Conservation (phyloP, 1,140 invertebrate genomes). For the Luehdorfia chinensis region DNA sequence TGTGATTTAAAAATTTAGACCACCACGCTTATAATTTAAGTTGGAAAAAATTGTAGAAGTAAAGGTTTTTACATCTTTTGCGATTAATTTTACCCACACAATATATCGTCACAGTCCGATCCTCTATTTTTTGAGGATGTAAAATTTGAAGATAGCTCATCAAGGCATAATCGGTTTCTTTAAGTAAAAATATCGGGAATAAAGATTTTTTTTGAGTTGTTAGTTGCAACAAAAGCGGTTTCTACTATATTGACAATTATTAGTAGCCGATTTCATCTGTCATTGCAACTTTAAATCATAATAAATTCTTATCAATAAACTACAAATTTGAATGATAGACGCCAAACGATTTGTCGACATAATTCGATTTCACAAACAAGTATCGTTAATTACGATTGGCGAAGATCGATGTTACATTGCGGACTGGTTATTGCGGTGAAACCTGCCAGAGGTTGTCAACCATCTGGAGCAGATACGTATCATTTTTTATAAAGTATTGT, state of each 20-base stretch:
- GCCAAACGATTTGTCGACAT: constrained; percentile 57
- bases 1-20: constrained; percentile 34
- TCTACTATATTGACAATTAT: no score
- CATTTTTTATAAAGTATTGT: constrained; percentile 1
- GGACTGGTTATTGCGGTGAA: constrained; percentile 62
- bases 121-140: no score
- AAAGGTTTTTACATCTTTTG: no score
- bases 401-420: constrained; percentile 44
- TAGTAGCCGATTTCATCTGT: constrained; percentile 22
- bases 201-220: no score
- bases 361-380: constrained; percentile 61
- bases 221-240: no score
- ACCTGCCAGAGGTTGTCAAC: constrained; percentile 48
- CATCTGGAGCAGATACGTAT: constrained; percentile 40
- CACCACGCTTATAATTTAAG: no score
- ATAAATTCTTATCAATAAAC: constrained; percentile 40
- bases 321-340: constrained; percentile 39
- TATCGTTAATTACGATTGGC: constrained; percentile 63
- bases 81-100: no score
- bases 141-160: no score
- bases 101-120: no score
- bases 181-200: no score
- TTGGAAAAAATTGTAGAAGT: no score
- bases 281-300: constrained; percentile 24
- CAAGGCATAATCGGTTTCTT: no score